These are phyloP conservation scores for Mohoua ochrocephala DNA, from an alignment of 2,113 vertebrate species.

Conservation along the genomic window DNA sequence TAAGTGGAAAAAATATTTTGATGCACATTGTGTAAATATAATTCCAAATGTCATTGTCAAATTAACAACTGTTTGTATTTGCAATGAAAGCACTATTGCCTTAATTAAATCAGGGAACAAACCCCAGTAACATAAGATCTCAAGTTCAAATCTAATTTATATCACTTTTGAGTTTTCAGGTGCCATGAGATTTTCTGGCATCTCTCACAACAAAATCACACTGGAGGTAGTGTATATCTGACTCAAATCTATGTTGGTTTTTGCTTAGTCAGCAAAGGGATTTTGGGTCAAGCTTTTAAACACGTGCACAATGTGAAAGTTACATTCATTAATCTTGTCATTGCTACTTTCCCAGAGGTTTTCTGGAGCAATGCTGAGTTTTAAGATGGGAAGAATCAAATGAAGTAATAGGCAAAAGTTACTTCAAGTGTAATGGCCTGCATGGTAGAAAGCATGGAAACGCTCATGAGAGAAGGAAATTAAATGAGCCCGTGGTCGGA, in stretches of 20 bases:
- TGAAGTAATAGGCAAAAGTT: slow-evolving; percentile 23
- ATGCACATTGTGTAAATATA: background rate
- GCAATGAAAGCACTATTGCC: background rate
- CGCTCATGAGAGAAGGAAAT: background rate
- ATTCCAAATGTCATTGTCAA: background rate
- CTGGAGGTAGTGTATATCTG: background rate
- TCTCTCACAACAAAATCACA: background rate
- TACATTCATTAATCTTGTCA: slow-evolving; percentile 8
- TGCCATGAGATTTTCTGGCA: background rate
- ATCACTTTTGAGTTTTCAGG: background rate
- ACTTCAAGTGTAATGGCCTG: background rate
- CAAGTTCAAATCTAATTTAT: background rate
- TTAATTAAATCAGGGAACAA: background rate
- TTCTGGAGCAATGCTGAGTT: background rate
- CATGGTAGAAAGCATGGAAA: slow-evolving; percentile 10
- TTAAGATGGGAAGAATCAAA: background rate
- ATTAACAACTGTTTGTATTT: background rate
- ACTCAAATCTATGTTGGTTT: background rate
- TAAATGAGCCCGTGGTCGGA: background rate
- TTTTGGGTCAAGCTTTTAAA: background rate
- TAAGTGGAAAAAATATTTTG: background rate
- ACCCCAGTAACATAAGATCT: background rate
- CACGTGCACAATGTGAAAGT: background rate
- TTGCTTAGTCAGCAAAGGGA: background rate
- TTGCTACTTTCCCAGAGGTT: background rate